Percentiles rank a stretch among this genome's conserved stretches.
Conservation (phyloP, 2,113 vertebrate genomes). For the Myotis davidii region DNA sequence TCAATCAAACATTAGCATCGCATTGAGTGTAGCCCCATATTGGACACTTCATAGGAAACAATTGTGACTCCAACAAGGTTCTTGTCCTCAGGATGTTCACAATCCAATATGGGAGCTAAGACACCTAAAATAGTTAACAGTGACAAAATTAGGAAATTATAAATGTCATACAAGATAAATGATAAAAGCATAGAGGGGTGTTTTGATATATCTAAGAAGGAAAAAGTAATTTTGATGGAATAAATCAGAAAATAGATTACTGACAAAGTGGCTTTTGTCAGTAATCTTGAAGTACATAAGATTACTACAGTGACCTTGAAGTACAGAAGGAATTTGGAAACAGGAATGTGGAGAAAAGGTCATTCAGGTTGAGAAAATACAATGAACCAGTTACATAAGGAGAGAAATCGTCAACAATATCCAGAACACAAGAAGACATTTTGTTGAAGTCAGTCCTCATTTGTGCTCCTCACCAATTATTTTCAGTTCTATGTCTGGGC, state of each 20-base stretch:
- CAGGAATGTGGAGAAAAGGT: not conserved
- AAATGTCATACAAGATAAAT: not conserved
- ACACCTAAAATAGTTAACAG: not conserved
- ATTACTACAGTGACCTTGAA: not conserved
- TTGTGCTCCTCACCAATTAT: not conserved
- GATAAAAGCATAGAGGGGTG: not conserved
- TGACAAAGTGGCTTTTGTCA: not conserved
- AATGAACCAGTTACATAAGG: not conserved
- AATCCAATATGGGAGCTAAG: not conserved
- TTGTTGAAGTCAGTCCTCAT: not conserved
- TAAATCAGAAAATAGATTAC: conserved; percentile 1
- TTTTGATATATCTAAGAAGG: not conserved
- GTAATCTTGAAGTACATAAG: not conserved
- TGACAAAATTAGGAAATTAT: not conserved
- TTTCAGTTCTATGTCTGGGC: not conserved
- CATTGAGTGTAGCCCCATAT: not conserved
- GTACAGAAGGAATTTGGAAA: not conserved
- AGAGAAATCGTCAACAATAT: not conserved
- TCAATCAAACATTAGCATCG: not conserved
- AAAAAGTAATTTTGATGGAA: not conserved
- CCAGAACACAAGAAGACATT: not conserved
- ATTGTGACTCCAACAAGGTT: not conserved
- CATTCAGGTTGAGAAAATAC: not conserved
- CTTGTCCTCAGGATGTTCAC: not conserved
- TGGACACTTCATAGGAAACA: not conserved